Evolutionary conservation across 2,797 vertebrate species (phyloP), one percentile per base, ranked within the genome.

Genomic region (Huso huso): DNA sequence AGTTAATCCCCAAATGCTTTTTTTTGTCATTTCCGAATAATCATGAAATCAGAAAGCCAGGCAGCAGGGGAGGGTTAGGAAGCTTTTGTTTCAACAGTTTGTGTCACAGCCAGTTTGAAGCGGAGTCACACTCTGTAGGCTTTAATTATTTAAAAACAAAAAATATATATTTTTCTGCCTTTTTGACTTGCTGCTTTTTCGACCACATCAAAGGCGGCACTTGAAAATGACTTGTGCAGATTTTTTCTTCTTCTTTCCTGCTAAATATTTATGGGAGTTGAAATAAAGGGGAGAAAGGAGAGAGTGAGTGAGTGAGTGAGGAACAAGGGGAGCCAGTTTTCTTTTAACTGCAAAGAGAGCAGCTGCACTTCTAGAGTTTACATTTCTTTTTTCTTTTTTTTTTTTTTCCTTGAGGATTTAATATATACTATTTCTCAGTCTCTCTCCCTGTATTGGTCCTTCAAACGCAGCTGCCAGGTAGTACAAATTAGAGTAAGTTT

Each of bases 1-100:
- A 87, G 81, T 82, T 78, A 37, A 62, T 75, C 75, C 75, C 18
- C 18, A 18, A 18, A 18, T 18, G 1, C 78, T 76, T 79, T 79
- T 80, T 83, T 85, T 55, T 58, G 52, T 64, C 51, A 18, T 60
- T 23, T 48, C n/a, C 48, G 61, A 63, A 68, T 68, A 51, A 58
- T 53, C 12, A 8, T 64, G 8, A 13, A 49, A 55, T 51, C 74
- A 71, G 62, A 66, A 65, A 53, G 61, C 68, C 66, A 66, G 69
- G 53, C 53, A 55, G 53, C 53, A 10, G 53, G 65, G 71, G 73
- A 66, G 74, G 71, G 72, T 67, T 67, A 13, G 61, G 6, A 9
- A 70, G 71, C 68, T 73, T 72, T 76, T 72, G 74, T 73, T 73
- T 71, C 64, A 55, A 67, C 62, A 61, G 69, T 70, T 12, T 37